Evolutionary conservation across 2,113 vertebrate genomes (phyloP).

Genomic region (Clarias gariepinus): DNA sequence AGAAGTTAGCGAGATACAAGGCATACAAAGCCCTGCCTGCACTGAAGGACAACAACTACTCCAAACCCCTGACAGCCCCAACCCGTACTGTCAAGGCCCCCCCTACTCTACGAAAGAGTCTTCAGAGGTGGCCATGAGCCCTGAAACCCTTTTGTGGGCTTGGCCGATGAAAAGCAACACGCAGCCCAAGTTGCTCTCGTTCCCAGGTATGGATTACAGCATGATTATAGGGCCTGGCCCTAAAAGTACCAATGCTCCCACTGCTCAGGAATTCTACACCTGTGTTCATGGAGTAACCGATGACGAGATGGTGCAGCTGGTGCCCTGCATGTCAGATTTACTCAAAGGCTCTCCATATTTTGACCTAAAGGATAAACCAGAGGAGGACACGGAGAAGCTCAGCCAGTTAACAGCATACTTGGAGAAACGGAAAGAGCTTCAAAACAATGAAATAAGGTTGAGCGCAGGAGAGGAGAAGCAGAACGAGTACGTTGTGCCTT

Average conservation of each 20-base stretch:
- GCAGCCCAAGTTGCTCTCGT: conserved; percentile 34
- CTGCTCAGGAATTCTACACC: conserved; percentile 70
- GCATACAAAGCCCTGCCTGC: not conserved
- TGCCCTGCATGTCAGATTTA: conserved; percentile 60
- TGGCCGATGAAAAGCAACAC: not conserved
- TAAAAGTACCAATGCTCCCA: not conserved
- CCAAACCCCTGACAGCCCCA: not conserved
- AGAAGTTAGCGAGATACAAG: not conserved
- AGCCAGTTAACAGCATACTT: conserved; percentile 42
- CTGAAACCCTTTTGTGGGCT: not conserved
- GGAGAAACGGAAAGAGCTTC: conserved; percentile 23
- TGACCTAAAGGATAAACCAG: not conserved
- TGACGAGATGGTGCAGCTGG: conserved; percentile 67
- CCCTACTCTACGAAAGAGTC: not conserved
- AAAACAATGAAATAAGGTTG: not conserved
- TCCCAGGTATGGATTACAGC: conserved; percentile 64
- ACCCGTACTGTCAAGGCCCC: not conserved
- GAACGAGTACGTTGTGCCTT: conserved; percentile 49
- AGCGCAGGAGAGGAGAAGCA: conserved; percentile 7
- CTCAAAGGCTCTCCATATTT: conserved; percentile 35
- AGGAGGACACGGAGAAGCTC: conserved; percentile 47
- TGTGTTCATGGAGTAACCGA: conserved; percentile 67
- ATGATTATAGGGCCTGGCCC: conserved; percentile 28
- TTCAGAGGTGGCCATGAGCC: not conserved
- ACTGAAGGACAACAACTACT: not conserved